These are phyloP conservation scores for Scotopteryx bipunctaria DNA, from an alignment of 2,888 invertebrate species.

Conservation along the genomic window DNA sequence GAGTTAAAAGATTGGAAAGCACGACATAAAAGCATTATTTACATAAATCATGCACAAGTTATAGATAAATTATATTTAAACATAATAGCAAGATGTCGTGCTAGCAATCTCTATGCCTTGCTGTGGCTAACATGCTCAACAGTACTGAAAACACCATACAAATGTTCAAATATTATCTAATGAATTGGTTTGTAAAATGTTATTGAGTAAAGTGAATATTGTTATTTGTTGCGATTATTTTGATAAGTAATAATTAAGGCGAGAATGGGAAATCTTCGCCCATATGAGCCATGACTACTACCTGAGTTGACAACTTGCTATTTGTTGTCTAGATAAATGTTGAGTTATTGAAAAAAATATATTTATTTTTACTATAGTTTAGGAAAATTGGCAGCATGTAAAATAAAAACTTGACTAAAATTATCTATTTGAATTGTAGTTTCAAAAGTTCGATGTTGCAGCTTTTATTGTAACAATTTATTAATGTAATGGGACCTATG, in stretches of 20 bases:
- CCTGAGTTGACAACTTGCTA: not conserved
- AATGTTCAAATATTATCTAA: conserved; percentile 35
- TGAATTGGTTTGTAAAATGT: conserved; percentile 26
- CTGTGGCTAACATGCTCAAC: conserved; percentile 34
- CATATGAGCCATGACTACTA: not conserved
- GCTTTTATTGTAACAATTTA: conserved; percentile 23
- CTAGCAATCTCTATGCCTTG: conserved; percentile 27
- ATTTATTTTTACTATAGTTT: conserved; percentile 31
- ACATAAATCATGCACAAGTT: conserved; percentile 21
- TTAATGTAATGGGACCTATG: conserved; percentile 21
- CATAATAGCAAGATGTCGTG: conserved; percentile 29
- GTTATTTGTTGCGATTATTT: conserved; percentile 35
- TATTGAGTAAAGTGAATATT: conserved; percentile 28
- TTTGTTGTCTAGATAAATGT: conserved; percentile 20
- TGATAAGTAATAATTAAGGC: conserved; percentile 16
- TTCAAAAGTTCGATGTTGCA: conserved; percentile 26
- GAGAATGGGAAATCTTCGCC: not conserved
- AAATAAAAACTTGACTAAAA: conserved; percentile 7
- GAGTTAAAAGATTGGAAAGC: conserved; percentile 37
- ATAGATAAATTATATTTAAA: conserved; percentile 31
- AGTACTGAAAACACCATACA: conserved; percentile 36
- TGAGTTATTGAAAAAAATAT: conserved; percentile 17
- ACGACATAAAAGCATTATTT: conserved; percentile 29
- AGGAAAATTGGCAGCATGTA: conserved; percentile 32
- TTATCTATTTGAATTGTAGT: conserved; percentile 24